Conservation (phyloP, 1,140 invertebrate genomes). For the Nephila pilipes region DNA sequence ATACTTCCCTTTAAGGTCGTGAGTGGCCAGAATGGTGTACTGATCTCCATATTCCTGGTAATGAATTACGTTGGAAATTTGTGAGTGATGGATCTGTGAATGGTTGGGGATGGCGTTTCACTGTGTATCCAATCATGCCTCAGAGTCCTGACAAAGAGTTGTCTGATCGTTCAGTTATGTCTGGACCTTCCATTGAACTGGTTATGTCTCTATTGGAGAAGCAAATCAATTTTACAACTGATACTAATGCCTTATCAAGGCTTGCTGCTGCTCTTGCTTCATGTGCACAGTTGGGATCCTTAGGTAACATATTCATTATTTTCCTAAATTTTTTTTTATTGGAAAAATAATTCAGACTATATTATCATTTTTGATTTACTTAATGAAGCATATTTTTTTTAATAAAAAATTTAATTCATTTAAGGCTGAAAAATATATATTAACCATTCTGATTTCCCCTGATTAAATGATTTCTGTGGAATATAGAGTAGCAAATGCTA, state of each 20-base stretch:
- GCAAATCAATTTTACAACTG: conserved; percentile 85
- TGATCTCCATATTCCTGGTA: conserved; percentile 92
- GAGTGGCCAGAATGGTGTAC: conserved; percentile 95
- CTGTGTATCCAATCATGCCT: conserved; percentile 93
- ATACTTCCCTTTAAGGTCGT: conserved; percentile 83
- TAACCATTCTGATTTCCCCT: too few relatives aligned
- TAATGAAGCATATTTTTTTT: too few relatives aligned
- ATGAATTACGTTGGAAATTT: conserved; percentile 96
- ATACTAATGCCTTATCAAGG: conserved; percentile 85
- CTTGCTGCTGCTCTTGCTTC: conserved; percentile 92
- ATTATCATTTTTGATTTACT: too few relatives aligned
- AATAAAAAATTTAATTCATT: too few relatives aligned
- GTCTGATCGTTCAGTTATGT: conserved; percentile 87
- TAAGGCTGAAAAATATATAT: too few relatives aligned
- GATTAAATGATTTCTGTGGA: too few relatives aligned
- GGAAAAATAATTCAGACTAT: too few relatives aligned
- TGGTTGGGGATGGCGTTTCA: conserved; percentile 98
- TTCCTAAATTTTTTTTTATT: too few relatives aligned
- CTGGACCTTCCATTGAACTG: conserved; percentile 93
- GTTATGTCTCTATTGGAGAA: conserved; percentile 93
- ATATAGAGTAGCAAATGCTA: too few relatives aligned
- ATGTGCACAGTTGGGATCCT: conserved; percentile 92
- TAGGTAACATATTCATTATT: conserved; percentile 83
- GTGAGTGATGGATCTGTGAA: conserved; percentile 93
- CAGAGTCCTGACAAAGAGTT: conserved; percentile 86